Evolutionary conservation across 1,140 invertebrate species (phyloP), one percentile per base, ranked within the genome.

Genomic region (Trypoxylus dichotomus): DNA sequence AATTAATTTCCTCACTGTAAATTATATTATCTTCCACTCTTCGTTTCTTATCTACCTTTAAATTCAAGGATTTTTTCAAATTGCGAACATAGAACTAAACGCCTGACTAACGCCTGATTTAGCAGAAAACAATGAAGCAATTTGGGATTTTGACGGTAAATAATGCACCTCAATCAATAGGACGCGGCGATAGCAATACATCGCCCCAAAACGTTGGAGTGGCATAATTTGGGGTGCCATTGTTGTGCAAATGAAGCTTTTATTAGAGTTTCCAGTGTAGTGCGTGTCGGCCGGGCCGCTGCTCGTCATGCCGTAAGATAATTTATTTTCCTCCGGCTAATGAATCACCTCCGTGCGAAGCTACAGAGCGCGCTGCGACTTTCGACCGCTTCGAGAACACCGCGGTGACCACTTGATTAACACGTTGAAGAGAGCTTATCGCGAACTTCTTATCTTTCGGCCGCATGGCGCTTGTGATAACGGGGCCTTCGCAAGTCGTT

Each of bases 271-370:
- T 25, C 27, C 60, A 29, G 60, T 24, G 60, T 68, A 68, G 60
- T 68, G 60, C 60, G 60, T 68, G 60, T 68, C 60, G 25, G 7
- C 27, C 60, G 25, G 15, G 47, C 47, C 1, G 15, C 15, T 6
- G 32, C 27, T 81, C 80, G 79, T 81, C 81, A 80, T 79, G 79
- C 73, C 71, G 79, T 81, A 72, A 82, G 81, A 83, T 82, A 83
- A 83, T 83, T 83, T 82, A 80, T 82, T 81, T 82, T 74, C 79
- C 81, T 25, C 74, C 80, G 25, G 75, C 78, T 72, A 79, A 79
- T 81, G 77, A 78, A 81, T 81, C 79, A 78, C 43, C 41, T 74
- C 41, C 29, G 29, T 29, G 7, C 25, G 29, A 15, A 25, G 60
- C 75, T 37, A 68, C 76, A 74, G 10, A 78, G 32, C 32, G 13